Percentiles rank a stretch among this genome's conserved stretches.
Conservation (phyloP, 1,140 invertebrate species). For the Dreissena polymorpha region DNA sequence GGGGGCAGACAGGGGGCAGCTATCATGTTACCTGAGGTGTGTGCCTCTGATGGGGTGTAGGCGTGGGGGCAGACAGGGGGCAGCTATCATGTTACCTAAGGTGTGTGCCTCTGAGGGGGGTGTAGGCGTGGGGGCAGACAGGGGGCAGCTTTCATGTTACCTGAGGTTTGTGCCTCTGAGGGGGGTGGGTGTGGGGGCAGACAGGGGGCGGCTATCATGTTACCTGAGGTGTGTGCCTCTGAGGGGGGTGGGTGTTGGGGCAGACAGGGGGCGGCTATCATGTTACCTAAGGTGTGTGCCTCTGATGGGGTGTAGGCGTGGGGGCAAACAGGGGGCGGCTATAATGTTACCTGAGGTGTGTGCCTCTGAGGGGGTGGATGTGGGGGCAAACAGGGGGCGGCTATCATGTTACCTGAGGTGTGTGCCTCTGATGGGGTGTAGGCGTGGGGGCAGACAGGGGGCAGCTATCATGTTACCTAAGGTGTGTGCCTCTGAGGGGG, state of each 20-base stretch:
- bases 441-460: conserved; percentile 61
- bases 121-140: too few relatives aligned
- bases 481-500: neutral
- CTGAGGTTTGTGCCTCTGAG: neutral
- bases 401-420: neutral
- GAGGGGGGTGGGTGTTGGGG: too few relatives aligned
- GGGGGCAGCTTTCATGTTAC: too few relatives aligned
- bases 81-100: conserved; percentile 67
- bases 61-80: conserved; percentile 63
- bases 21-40: neutral
- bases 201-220: conserved; percentile 73
- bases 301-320: conserved; percentile 21
- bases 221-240: neutral
- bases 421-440: conserved; percentile 10
- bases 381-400: too few relatives aligned
- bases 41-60: conserved; percentile 11
- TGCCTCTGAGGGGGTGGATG: conserved; percentile 1
- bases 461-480: conserved; percentile 69
- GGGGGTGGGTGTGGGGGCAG: conserved; percentile 47
- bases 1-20: too few relatives aligned
- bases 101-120: neutral
- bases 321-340: conserved; percentile 68
- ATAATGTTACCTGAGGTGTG: conserved; percentile 60
- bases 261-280: too few relatives aligned
- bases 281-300: neutral